Evolutionary conservation across 2,113 vertebrate genomes (phyloP).

Genomic region (Butorides virescens): DNA sequence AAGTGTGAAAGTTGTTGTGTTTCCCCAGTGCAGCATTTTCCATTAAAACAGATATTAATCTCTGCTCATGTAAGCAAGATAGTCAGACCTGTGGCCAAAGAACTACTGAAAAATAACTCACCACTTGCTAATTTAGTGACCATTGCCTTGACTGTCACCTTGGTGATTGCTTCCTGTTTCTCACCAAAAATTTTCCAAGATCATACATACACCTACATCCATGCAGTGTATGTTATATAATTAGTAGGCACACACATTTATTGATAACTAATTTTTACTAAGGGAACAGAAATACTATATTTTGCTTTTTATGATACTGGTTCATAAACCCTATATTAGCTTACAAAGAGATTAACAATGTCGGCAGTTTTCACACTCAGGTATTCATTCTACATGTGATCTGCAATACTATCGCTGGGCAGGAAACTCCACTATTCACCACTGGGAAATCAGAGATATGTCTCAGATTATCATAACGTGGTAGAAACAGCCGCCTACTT

Average conservation of each 20-base stretch:
- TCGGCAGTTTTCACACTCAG: slow-evolving; percentile 84
- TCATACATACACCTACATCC: slow-evolving; percentile 64
- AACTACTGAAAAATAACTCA: slow-evolving; percentile 61
- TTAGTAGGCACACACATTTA: slow-evolving; percentile 41
- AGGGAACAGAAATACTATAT: neutral
- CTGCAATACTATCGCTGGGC: slow-evolving; percentile 67
- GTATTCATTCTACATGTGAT: slow-evolving; percentile 64
- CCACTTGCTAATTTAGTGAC: slow-evolving; percentile 67
- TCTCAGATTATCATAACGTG: slow-evolving; percentile 86
- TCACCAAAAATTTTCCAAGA: slow-evolving; percentile 58
- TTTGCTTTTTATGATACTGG: neutral
- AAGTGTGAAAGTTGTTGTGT: slow-evolving; percentile 89
- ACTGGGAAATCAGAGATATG: slow-evolving; percentile 79
- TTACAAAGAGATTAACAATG: slow-evolving; percentile 14
- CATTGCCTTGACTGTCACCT: slow-evolving; percentile 64
- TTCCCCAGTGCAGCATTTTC: slow-evolving; percentile 72
- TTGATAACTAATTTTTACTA: slow-evolving; percentile 33
- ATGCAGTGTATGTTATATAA: slow-evolving; percentile 43
- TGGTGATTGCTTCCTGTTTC: slow-evolving; percentile 56
- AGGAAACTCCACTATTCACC: slow-evolving; percentile 81
- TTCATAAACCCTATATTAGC: neutral
- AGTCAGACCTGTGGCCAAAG: slow-evolving; percentile 61
- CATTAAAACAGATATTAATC: slow-evolving; percentile 62
- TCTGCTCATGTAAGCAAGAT: slow-evolving; percentile 67
- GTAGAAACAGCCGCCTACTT: slow-evolving; percentile 98